phyloP scores from a whole-genome alignment of 2,797 vertebrate species.

The Pipistrellus nathusii region DNA sequence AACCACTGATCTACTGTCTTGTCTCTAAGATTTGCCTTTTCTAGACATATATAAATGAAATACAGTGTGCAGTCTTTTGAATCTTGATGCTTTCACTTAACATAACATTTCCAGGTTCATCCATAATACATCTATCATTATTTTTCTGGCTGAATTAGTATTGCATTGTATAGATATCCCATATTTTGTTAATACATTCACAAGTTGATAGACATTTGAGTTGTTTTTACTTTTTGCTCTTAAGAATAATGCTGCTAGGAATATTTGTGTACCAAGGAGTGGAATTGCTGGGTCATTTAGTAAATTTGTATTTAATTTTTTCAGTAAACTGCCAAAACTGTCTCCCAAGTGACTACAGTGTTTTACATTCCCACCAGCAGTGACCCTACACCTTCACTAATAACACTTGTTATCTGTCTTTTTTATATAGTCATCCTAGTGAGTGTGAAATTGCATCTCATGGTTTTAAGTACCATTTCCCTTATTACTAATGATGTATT shows the following conservation, averaged over 20 bases:
- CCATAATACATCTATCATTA: background rate
- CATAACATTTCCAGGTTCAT: background rate
- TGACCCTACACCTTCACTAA: background rate
- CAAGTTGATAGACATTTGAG: conserved; percentile 9
- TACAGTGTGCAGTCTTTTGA: background rate
- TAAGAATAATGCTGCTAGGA: conserved; percentile 26
- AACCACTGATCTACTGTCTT: background rate
- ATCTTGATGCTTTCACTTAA: conserved; percentile 5
- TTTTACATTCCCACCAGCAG: conserved; percentile 6
- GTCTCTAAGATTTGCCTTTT: conserved; percentile 23
- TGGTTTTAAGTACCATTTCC: conserved; percentile 43
- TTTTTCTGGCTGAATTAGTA: background rate
- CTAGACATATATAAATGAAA: conserved; percentile 11
- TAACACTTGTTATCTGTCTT: conserved; percentile 28
- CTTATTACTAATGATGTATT: conserved; percentile 40
- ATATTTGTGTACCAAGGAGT: background rate
- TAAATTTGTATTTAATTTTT: conserved; percentile 46
- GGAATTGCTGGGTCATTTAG: background rate
- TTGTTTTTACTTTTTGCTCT: conserved; percentile 51
- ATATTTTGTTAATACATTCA: conserved; percentile 19
- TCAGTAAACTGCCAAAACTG: conserved; percentile 24
- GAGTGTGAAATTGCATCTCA: conserved; percentile 4
- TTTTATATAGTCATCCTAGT: conserved; percentile 10
- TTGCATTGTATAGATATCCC: background rate
- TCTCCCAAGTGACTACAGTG: background rate